Conservation (phyloP, 92 coral and sea anemone species). For the Muricea muricata region DNA sequence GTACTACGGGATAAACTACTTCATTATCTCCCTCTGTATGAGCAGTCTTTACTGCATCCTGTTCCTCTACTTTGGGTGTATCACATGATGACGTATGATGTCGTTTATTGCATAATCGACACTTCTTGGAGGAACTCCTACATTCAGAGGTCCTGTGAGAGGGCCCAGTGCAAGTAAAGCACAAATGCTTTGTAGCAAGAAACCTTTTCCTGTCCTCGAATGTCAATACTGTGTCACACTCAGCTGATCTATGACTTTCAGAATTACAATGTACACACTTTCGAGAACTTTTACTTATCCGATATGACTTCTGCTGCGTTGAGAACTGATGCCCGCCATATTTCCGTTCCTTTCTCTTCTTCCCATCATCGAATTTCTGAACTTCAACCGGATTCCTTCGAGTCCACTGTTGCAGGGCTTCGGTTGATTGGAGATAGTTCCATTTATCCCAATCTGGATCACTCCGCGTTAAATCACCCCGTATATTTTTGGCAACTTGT, state of each 20-base stretch:
- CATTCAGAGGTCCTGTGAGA: constrained; percentile 34
- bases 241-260: constrained; percentile 47
- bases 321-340: constrained; percentile 1
- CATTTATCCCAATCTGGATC: constrained; percentile 42
- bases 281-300: constrained; percentile 11
- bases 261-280: constrained; percentile 41
- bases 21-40: constrained; percentile 16
- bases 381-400: constrained; percentile 44
- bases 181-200: constrained; percentile 46
- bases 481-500: constrained; percentile 25
- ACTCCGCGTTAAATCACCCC: constrained; percentile 3
- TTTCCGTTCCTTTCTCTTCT: neutral
- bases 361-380: neutral
- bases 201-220: constrained; percentile 45
- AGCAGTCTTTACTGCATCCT: neutral
- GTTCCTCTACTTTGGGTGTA: too few species aligned
- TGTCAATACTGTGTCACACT: constrained; percentile 42
- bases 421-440: constrained; percentile 19
- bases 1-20: constrained; percentile 51
- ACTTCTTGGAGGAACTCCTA: constrained; percentile 14
- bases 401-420: constrained; percentile 30
- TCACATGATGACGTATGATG: neutral
- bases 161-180: constrained; percentile 52
- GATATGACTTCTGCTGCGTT: constrained; percentile 29
- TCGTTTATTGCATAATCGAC: neutral